These are phyloP conservation scores for Phodopus roborovskii DNA, from an alignment of 2,113 vertebrate genomes.

Conservation along the genomic window DNA sequence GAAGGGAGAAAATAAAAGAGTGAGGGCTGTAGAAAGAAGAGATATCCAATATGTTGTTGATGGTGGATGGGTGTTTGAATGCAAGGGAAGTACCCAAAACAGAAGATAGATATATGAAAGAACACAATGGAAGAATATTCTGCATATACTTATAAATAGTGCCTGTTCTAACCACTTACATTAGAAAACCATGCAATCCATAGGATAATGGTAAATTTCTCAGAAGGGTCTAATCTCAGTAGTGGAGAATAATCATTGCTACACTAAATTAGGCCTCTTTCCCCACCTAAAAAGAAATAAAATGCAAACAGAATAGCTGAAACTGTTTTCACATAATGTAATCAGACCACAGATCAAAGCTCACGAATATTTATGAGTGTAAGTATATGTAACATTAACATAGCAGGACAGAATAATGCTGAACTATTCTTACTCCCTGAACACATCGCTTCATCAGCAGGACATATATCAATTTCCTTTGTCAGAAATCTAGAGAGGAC, in stretches of 20 bases:
- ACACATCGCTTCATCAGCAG: neutral
- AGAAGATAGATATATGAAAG: neutral
- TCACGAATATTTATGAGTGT: conserved; percentile 4
- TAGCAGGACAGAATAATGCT: neutral
- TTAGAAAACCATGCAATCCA: neutral
- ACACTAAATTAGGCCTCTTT: neutral
- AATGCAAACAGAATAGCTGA: neutral
- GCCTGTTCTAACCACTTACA: neutral
- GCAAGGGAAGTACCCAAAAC: neutral
- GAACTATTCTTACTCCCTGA: neutral
- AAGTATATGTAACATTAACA: neutral
- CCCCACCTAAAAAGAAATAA: neutral
- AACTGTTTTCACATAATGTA: neutral
- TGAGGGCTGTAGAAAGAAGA: neutral
- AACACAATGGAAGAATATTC: neutral
- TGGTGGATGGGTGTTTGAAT: neutral
- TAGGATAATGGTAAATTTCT: neutral
- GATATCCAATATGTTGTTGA: neutral
- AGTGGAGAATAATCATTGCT: conserved; percentile 17
- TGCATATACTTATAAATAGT: neutral
- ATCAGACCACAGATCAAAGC: neutral
- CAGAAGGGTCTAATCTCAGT: neutral
- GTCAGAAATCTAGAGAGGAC: neutral
- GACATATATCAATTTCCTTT: neutral
- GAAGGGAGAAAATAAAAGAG: neutral